Conservation (phyloP, 2,113 vertebrate species). For the Osmerus eperlanus region DNA sequence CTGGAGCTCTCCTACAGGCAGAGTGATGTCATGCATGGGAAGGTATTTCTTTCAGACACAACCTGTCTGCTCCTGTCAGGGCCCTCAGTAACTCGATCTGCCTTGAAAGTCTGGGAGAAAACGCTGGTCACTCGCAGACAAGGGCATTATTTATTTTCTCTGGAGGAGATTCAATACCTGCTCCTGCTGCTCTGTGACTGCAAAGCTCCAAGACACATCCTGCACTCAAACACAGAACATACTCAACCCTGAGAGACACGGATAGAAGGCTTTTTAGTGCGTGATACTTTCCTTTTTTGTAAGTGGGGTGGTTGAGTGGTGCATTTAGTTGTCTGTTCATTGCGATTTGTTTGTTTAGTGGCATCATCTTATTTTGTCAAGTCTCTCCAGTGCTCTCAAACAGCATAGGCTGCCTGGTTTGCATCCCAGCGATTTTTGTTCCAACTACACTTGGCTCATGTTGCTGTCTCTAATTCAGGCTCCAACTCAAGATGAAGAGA, state of each 20-base stretch:
- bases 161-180: constrained; percentile 66
- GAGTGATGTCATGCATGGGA: constrained; percentile 71
- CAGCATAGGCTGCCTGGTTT: too few species aligned
- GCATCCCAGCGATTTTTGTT: too few species aligned
- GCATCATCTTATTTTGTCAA: too few species aligned
- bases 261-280: constrained; percentile 35
- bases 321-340: too few species aligned
- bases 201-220: not conserved
- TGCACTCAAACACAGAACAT: constrained; percentile 30
- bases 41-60: constrained; percentile 74
- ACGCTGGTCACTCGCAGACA: constrained; percentile 72
- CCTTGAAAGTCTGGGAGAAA: constrained; percentile 71
- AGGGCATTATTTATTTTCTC: constrained; percentile 75
- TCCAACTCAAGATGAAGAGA: too few species aligned
- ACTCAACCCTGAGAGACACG: constrained; percentile 44
- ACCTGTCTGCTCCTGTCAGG: constrained; percentile 72
- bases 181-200: constrained; percentile 19
- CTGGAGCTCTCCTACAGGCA: constrained; percentile 34
- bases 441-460: too few species aligned
- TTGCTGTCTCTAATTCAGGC: too few species aligned
- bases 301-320: constrained; percentile 14
- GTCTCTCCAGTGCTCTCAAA: too few species aligned
- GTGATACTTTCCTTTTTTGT: constrained; percentile 15
- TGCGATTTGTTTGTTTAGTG: too few species aligned
- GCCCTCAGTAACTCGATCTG: constrained; percentile 66